phyloP scores from a whole-genome alignment of 2,113 vertebrate genomes.

The Ciconia boyciana region DNA sequence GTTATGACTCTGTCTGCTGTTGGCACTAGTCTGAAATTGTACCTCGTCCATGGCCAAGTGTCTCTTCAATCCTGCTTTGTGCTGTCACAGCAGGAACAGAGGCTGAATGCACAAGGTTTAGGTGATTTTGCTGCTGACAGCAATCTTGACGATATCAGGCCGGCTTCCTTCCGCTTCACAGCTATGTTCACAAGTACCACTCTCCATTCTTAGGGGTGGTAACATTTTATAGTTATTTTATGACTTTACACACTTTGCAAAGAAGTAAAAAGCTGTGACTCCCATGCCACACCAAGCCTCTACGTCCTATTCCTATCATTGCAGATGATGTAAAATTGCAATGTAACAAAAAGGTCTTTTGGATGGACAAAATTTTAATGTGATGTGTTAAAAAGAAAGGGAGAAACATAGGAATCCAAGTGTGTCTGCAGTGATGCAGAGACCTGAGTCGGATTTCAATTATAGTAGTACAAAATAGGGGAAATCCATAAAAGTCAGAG shows the following conservation, averaged over 20 bases:
- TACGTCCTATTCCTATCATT: neutral
- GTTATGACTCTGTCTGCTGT: conserved; percentile 38
- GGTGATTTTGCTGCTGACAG: conserved; percentile 16
- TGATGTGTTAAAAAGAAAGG: neutral
- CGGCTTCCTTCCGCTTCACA: neutral
- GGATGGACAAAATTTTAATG: neutral
- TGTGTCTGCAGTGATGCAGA: neutral
- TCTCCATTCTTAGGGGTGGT: neutral
- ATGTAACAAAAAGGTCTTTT: neutral
- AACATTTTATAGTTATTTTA: neutral
- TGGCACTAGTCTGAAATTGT: conserved; percentile 6
- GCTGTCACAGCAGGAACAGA: conserved; percentile 49
- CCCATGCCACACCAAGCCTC: neutral
- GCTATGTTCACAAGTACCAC: neutral
- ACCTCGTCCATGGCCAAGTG: conserved; percentile 25
- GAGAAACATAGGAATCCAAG: neutral
- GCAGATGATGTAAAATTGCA: neutral
- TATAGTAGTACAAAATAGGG: neutral
- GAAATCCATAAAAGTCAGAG: neutral
- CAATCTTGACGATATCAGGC: neutral
- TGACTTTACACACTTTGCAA: neutral
- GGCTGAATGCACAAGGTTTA: conserved; percentile 44
- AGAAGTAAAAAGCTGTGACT: neutral
- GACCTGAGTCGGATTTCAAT: neutral
- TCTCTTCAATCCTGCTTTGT: conserved; percentile 57